Conservation (phyloP, 2,113 vertebrate species). For the Puntigrus tetrazona region DNA sequence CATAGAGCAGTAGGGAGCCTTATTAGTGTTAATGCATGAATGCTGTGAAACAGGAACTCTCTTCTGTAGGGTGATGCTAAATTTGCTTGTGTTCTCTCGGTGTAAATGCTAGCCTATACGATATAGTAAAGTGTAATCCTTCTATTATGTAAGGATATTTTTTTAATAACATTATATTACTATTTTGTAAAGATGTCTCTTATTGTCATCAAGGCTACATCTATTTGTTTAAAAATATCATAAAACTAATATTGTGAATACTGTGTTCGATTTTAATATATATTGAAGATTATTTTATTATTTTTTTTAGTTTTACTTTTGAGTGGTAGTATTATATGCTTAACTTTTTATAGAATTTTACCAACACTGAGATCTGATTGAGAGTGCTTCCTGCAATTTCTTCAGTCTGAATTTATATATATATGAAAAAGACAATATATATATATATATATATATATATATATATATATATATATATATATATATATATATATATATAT, state of each 20-base stretch:
- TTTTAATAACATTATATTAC: not conserved
- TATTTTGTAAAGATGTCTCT: not conserved
- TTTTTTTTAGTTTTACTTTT: not conserved
- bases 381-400: not conserved
- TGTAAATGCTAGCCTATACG: not conserved
- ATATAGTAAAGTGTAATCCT: not conserved
- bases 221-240: not conserved
- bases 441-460: no score
- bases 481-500: no score
- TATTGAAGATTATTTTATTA: no score
- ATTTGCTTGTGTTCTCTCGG: not conserved
- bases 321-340: no score
- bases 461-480: no score
- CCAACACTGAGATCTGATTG: not conserved
- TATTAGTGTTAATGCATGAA: conserved; percentile 64
- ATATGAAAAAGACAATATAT: no score
- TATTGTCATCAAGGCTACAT: not conserved
- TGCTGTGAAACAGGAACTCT: conserved; percentile 58
- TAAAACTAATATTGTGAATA: not conserved
- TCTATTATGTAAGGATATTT: not conserved
- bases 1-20: conserved; percentile 61
- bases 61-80: conserved; percentile 5
- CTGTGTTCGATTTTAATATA: not conserved
- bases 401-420: no score
- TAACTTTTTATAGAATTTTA: no score